These are phyloP conservation scores for Erythrolamprus reginae DNA, from an alignment of 2,113 vertebrate species.

Conservation along the genomic window DNA sequence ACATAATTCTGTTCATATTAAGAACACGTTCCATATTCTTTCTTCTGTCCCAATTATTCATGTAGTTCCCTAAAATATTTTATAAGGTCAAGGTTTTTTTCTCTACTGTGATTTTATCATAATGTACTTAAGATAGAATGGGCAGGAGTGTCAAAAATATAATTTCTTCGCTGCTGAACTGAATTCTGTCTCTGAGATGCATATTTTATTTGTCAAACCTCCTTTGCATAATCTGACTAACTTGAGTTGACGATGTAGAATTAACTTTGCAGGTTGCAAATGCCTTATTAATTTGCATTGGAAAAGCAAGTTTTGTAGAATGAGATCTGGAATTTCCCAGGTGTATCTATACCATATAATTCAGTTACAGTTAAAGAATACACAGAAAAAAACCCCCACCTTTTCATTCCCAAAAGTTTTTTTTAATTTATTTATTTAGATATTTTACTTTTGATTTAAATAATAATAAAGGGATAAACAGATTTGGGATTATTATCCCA, in stretches of 20 bases:
- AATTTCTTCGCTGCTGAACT: neutral
- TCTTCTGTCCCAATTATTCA: neutral
- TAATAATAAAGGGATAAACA: neutral
- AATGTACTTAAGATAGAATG: neutral
- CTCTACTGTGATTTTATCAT: neutral
- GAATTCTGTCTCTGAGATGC: neutral
- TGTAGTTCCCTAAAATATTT: neutral
- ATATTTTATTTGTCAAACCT: neutral
- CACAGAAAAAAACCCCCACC: neutral
- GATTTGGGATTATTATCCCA: neutral
- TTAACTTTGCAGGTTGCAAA: neutral
- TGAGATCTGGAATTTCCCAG: neutral
- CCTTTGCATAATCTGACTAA: conserved; percentile 2
- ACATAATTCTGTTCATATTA: neutral
- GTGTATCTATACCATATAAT: neutral
- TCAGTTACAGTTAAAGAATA: neutral
- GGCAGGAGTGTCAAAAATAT: neutral
- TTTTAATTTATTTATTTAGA: neutral
- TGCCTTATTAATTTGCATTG: neutral
- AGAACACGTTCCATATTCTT: neutral
- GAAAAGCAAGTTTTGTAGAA: neutral
- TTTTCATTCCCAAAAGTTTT: neutral
- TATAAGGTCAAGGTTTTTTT: neutral
- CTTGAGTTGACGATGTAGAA: neutral
- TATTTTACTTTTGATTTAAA: neutral